phyloP scores from a whole-genome alignment of 2,113 vertebrate genomes.

The Polypterus bichir region DNA sequence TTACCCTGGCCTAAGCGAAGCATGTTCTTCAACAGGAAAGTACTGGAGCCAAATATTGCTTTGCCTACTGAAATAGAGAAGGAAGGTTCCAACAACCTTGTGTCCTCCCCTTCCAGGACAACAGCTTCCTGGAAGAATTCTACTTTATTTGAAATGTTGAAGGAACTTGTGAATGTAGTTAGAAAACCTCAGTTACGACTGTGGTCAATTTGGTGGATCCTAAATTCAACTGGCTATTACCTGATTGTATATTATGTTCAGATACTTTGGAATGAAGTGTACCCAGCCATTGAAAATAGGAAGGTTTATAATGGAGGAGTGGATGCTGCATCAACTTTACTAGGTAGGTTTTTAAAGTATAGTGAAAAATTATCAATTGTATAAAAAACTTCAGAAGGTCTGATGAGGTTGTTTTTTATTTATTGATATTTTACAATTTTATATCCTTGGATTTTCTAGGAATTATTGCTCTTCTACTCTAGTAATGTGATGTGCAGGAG shows the following conservation, averaged over 20 bases:
- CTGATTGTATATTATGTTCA: conserved; percentile 82
- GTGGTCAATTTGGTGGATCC: conserved; percentile 92
- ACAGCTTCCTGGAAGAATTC: conserved; percentile 35
- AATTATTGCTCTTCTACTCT: no score
- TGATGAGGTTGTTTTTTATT: no score
- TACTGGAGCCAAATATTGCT: accelerated
- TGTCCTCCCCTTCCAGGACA: accelerated
- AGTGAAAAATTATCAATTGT: no score
- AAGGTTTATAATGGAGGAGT: conserved; percentile 74
- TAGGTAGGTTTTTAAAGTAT: conserved; percentile 47
- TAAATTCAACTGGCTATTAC: conserved; percentile 87
- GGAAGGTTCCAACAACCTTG: conserved; percentile 20
- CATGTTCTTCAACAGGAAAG: conserved; percentile 71
- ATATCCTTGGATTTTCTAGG: no score
- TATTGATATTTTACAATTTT: no score
- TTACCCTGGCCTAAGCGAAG: conserved; percentile 74
- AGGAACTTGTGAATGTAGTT: conserved; percentile 41
- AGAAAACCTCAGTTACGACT: conserved; percentile 61
- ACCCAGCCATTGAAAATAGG: conserved; percentile 22
- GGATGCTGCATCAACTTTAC: conserved; percentile 79
- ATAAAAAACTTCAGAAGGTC: no score
- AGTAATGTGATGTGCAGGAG: no score
- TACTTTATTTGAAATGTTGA: conserved; percentile 54
- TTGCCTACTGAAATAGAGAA: conserved; percentile 30
- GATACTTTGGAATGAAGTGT: conserved; percentile 71